Base-by-base conservation (phyloP, 1,140 invertebrate species). In the Drosophila fuyamai region DNA sequence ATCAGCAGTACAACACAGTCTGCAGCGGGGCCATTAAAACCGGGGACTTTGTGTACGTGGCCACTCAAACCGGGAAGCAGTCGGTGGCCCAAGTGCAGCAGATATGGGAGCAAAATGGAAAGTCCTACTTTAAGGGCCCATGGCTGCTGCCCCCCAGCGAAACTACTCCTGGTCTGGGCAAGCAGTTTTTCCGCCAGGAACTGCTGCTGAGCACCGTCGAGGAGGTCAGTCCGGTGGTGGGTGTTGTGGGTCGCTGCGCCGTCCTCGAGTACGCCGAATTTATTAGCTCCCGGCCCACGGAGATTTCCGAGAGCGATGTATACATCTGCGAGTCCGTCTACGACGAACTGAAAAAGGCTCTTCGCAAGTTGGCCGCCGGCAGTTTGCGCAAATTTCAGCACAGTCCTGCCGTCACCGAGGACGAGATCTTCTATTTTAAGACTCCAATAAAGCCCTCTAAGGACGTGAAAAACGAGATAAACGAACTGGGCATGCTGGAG, bases 241-340 rank as follows among this genome's bases (percentile, higher is more conserved):
- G 96, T 72, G 97, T 99, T 76, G 96, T 98, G 68, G 97, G 97
- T 13, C 97, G 97, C 76, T 99, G 98, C 93, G 94, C 95, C 10
- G 97, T 99, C 1, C 93, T 99, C 3, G 97, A 98, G 91, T 96
- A 97, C 80, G 95, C 96, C 73, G 98, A 99, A 86, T 99, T 98
- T 90, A 96, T 97, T 50, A 97, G 96, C 89, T 96, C 98, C 96
- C 96, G 99, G 13, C 96, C 96, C 27, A 99, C 98, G 0, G 98
- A 99, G 94, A 96, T 99, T 74, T 93, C 96, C 1, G 99, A 99
- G 93, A 94, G 95, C 56, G 98, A 99, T 93, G 95, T 99, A 5
- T 99, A 95, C 91, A 95, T 99, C 16, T 99, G 98, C 92, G 98
- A 99, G 93, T 97, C 96, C 0, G 94, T 97, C 56, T 99, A 99